Evolutionary conservation across 2,888 invertebrate genomes (phyloP).

Genomic region (Crematogaster levior): DNA sequence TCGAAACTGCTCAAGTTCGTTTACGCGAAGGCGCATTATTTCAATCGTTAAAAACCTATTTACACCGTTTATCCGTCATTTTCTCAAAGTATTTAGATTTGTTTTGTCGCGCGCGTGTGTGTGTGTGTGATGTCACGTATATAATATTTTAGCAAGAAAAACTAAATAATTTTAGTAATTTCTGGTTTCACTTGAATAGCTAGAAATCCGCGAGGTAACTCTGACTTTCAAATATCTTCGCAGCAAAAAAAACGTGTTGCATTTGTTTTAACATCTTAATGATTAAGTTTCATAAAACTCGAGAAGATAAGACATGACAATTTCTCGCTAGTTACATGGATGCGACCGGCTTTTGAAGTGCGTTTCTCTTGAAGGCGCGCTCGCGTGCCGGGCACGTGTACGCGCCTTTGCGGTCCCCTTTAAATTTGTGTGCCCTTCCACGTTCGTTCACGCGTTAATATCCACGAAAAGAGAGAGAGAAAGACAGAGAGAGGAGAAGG

Average conservation of each 20-base stretch:
- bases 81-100: not conserved
- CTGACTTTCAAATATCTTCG: not conserved
- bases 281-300: not conserved
- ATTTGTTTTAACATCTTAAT: not conserved
- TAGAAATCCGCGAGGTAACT: not conserved
- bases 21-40: not conserved
- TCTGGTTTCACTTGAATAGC: not conserved
- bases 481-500: not conserved
- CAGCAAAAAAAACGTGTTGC: not conserved
- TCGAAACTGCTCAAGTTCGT: conserved; percentile 59
- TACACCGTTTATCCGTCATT: not conserved
- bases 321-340: conserved; percentile 5
- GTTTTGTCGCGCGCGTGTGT: not conserved
- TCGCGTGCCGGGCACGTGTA: conserved; percentile 70
- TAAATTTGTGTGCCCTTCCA: conserved; percentile 37
- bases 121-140: too few relatives aligned
- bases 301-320: not conserved
- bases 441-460: conserved; percentile 47
- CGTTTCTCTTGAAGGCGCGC: not conserved
- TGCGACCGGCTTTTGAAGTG: not conserved
- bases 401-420: conserved; percentile 19
- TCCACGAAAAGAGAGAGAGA: conserved; percentile 23
- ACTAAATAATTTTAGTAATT: not conserved
- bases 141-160: not conserved
- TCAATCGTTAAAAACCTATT: conserved; percentile 9